A percentile compares a stretch with the other conserved stretches of the same genome.
These are phyloP conservation scores for Podiceps cristatus DNA, from an alignment of 2,113 vertebrate species.

Conservation along the genomic window DNA sequence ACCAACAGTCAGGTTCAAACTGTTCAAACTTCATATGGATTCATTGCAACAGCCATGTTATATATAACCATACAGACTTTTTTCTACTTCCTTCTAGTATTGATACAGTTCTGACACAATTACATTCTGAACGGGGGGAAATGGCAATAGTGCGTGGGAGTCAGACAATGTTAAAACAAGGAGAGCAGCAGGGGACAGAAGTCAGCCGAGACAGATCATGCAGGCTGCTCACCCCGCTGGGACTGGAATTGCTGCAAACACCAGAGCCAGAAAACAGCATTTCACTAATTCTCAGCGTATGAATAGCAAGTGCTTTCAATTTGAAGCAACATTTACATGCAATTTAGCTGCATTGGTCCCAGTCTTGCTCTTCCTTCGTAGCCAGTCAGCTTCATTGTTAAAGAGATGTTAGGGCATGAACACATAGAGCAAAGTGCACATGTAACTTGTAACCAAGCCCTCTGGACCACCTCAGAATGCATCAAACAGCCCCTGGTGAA, in stretches of 20 bases:
- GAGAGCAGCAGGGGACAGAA: background rate
- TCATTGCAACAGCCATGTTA: background rate
- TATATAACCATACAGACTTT: background rate
- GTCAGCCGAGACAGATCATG: background rate
- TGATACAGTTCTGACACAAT: background rate
- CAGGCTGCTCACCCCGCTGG: background rate
- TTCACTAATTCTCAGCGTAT: background rate
- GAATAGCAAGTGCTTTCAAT: background rate
- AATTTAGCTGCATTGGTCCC: background rate
- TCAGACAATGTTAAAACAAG: background rate
- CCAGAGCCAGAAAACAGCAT: background rate
- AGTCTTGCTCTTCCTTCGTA: background rate
- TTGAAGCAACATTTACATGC: background rate
- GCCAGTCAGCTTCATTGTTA: background rate
- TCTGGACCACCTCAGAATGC: background rate
- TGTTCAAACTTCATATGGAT: background rate
- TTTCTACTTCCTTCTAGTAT: background rate
- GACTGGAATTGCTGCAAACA: background rate
- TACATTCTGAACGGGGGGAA: background rate
- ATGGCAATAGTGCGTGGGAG: background rate
- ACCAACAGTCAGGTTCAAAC: background rate
- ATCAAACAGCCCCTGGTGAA: background rate
- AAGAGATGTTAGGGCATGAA: background rate
- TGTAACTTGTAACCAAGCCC: background rate
- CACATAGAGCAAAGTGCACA: background rate